These are phyloP conservation scores for Pantherophis vulpinus DNA, from an alignment of 2,797 vertebrate genomes.

Conservation along the genomic window DNA sequence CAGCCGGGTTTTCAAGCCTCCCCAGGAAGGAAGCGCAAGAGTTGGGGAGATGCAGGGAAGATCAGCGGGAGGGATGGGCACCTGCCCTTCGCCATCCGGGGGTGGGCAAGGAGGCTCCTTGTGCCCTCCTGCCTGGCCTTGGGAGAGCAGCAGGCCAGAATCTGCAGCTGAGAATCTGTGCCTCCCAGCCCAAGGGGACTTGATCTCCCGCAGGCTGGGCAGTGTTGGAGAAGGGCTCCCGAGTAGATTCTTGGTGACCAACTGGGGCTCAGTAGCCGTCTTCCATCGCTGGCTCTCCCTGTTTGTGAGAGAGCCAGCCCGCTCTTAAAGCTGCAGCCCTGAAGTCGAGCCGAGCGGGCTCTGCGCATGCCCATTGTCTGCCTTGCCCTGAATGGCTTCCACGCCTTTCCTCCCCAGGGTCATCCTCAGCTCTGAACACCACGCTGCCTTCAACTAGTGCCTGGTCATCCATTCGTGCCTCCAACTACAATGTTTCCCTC, in stretches of 20 bases:
- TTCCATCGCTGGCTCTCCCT: not conserved
- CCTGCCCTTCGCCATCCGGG: fast-evolving
- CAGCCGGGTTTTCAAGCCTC: not conserved
- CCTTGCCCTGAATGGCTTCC: not conserved
- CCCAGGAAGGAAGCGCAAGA: not conserved
- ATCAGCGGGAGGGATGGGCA: too few relatives aligned
- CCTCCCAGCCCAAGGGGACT: not conserved
- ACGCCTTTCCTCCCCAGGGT: constrained; percentile 73
- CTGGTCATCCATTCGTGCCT: constrained; percentile 99
- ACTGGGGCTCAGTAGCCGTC: not conserved
- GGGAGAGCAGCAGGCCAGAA: too few relatives aligned
- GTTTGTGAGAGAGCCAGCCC: not conserved
- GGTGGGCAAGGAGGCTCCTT: not conserved
- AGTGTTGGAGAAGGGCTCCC: not conserved
- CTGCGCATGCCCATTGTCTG: not conserved
- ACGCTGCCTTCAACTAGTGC: constrained; percentile 99
- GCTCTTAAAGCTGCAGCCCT: not conserved
- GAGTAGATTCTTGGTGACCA: not conserved
- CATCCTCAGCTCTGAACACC: constrained; percentile 99
- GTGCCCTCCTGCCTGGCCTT: not conserved
- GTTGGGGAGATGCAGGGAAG: not conserved
- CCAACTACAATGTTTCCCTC: constrained; percentile 99
- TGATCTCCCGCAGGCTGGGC: not conserved
- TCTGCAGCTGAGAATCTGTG: too few relatives aligned
- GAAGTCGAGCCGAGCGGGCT: not conserved